phyloP scores from a whole-genome alignment of 2,797 vertebrate genomes.

The Hippoglossus hippoglossus region DNA sequence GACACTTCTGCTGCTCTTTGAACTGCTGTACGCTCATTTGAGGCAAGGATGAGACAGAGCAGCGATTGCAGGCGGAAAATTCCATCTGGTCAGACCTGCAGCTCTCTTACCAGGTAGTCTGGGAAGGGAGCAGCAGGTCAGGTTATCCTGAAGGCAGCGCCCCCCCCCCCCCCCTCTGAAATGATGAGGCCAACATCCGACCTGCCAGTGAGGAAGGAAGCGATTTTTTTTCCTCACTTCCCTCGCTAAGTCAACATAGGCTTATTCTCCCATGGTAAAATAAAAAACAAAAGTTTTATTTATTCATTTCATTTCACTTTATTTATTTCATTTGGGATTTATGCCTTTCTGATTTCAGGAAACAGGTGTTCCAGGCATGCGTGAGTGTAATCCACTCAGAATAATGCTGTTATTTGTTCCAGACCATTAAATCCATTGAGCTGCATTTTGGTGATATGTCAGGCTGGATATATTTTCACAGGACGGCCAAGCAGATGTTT shows the following conservation, averaged over 20 bases:
- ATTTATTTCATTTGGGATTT: slow-evolving; percentile 53
- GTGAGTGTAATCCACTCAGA: slow-evolving; percentile 70
- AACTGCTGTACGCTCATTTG: slow-evolving; percentile 36
- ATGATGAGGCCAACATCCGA: slow-evolving; percentile 4
- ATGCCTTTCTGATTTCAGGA: slow-evolving; percentile 59
- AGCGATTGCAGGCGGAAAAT: slow-evolving; percentile 8
- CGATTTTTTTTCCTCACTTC: slow-evolving; percentile 33
- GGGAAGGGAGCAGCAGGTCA: slow-evolving; percentile 17
- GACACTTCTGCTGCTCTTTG: slow-evolving; percentile 19
- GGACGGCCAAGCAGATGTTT: slow-evolving; percentile 63
- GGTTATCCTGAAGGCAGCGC: slow-evolving; percentile 22
- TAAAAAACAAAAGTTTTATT: slow-evolving; percentile 27
- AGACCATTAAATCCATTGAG: slow-evolving; percentile 67
- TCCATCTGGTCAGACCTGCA: slow-evolving; percentile 5
- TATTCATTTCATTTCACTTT: slow-evolving; percentile 45
- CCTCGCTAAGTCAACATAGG: slow-evolving; percentile 25
- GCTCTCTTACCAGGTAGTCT: slow-evolving; percentile 23
- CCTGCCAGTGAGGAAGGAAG: slow-evolving; percentile 21
- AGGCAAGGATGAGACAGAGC: slow-evolving; percentile 37
- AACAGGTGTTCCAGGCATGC: slow-evolving; percentile 67
- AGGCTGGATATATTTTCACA: slow-evolving; percentile 50
- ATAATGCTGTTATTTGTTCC: slow-evolving; percentile 74
- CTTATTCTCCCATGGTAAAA: slow-evolving; percentile 44
- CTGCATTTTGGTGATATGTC: slow-evolving; percentile 58
- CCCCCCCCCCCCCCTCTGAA: slow-evolving; percentile 7